phyloP scores from a whole-genome alignment of 2,888 invertebrate species.

The Cremastinae sp. region DNA sequence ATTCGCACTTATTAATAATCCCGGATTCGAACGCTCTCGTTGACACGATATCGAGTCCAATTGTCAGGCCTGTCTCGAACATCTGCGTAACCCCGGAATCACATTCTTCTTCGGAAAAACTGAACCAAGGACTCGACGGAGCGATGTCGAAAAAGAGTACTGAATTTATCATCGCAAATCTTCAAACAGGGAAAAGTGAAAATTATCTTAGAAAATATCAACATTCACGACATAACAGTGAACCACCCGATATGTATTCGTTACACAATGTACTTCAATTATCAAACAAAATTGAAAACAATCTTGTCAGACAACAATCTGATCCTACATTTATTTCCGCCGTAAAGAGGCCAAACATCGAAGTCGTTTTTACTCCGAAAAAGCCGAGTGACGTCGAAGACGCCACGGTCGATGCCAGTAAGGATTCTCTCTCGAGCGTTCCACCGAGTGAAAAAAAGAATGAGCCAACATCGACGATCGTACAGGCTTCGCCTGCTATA shows the following conservation, averaged over 20 bases:
- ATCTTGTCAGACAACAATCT: constrained; percentile 69
- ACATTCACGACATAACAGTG: constrained; percentile 71
- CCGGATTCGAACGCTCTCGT: constrained; percentile 34
- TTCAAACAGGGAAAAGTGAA: constrained; percentile 9
- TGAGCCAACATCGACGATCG: constrained; percentile 1
- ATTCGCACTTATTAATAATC: constrained; percentile 27
- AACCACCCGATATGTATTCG: constrained; percentile 72
- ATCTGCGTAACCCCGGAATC: constrained; percentile 22
- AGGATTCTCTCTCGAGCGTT: constrained; percentile 8
- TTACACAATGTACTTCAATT: constrained; percentile 54
- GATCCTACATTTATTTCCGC: constrained; percentile 65
- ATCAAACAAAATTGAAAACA: constrained; percentile 32
- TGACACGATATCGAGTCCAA: constrained; percentile 19
- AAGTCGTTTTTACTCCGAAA: constrained; percentile 60
- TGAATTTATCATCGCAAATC: constrained; percentile 23
- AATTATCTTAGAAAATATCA: constrained; percentile 27
- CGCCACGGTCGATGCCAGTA: constrained; percentile 27
- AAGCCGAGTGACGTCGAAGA: constrained; percentile 39
- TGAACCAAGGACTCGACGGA: neutral
- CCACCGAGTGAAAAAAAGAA: constrained; percentile 27
- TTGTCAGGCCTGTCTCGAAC: constrained; percentile 26
- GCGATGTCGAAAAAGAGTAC: neutral
- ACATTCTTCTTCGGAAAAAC: constrained; percentile 10
- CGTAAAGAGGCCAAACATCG: constrained; percentile 59
- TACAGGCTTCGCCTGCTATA: constrained; percentile 67